Conservation (phyloP, 2,113 vertebrate species). For the Phainopepla nitens region DNA sequence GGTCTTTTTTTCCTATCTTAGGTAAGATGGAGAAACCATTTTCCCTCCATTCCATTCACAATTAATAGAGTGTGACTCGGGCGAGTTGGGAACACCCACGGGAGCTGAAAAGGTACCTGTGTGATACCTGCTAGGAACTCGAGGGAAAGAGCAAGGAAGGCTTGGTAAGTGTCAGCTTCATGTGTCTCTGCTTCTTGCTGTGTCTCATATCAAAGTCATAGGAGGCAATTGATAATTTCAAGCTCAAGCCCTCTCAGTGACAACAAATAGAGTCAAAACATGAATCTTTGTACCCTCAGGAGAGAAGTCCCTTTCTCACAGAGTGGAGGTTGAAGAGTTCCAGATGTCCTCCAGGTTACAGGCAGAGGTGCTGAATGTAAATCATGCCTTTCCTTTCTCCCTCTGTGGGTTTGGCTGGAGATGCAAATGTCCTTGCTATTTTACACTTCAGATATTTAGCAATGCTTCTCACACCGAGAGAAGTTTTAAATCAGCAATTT, state of each 20-base stretch:
- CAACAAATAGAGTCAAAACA: neutral
- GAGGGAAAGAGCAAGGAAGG: neutral
- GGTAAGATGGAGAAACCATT: neutral
- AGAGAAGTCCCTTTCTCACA: neutral
- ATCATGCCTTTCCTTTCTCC: neutral
- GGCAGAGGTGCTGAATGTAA: neutral
- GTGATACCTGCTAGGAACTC: neutral
- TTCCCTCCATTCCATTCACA: neutral
- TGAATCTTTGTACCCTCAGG: neutral
- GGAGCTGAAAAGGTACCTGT: neutral
- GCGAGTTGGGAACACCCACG: neutral
- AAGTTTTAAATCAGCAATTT: neutral
- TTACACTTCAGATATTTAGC: constrained; percentile 17
- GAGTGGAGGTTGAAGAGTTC: neutral
- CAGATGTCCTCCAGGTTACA: neutral
- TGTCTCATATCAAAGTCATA: neutral
- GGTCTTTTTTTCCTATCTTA: neutral
- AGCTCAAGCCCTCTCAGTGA: neutral
- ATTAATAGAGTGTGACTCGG: neutral
- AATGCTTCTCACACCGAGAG: neutral
- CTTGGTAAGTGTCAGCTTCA: neutral
- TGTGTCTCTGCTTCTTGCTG: neutral
- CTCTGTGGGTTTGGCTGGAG: neutral
- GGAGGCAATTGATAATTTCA: neutral
- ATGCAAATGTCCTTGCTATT: neutral